phyloP scores from a whole-genome alignment of 2,888 invertebrate species.

The Papilio protenor region DNA sequence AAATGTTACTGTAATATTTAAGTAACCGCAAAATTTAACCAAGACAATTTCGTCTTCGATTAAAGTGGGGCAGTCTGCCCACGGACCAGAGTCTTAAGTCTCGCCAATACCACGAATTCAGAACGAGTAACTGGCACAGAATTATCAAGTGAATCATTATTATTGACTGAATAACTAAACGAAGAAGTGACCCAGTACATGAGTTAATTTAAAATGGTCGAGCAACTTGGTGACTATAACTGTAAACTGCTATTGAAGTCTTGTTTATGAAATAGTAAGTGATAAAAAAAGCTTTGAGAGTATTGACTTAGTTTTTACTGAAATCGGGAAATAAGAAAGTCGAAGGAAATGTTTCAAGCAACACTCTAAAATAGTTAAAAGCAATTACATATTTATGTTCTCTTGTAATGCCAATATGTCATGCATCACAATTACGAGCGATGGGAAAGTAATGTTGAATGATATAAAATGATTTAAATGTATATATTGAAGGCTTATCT shows the following conservation, averaged over 20 bases:
- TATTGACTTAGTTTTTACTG: not conserved
- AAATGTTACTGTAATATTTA: slow-evolving; percentile 29
- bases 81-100: slow-evolving; percentile 22
- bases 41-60: slow-evolving; percentile 29
- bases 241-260: not conserved
- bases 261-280: too few relatives aligned
- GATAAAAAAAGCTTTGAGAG: too few relatives aligned
- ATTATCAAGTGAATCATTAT: slow-evolving; percentile 36
- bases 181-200: slow-evolving; percentile 11
- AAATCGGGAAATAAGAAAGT: not conserved
- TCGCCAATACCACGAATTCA: slow-evolving; percentile 36
- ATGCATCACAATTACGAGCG: not conserved
- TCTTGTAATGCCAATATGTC: not conserved
- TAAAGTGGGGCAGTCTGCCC: slow-evolving; percentile 37
- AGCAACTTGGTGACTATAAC: not conserved
- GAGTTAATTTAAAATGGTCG: slow-evolving; percentile 3
- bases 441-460: not conserved
- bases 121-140: slow-evolving; percentile 33
- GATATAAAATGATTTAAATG: not conserved
- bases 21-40: slow-evolving; percentile 21
- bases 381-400: not conserved
- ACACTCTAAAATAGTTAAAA: not conserved
- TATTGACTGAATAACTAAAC: slow-evolving; percentile 11
- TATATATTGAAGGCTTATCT: not conserved
- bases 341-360: not conserved